Evolutionary conservation across 1,140 invertebrate genomes (phyloP).

Genomic region (Lithobius niger): DNA sequence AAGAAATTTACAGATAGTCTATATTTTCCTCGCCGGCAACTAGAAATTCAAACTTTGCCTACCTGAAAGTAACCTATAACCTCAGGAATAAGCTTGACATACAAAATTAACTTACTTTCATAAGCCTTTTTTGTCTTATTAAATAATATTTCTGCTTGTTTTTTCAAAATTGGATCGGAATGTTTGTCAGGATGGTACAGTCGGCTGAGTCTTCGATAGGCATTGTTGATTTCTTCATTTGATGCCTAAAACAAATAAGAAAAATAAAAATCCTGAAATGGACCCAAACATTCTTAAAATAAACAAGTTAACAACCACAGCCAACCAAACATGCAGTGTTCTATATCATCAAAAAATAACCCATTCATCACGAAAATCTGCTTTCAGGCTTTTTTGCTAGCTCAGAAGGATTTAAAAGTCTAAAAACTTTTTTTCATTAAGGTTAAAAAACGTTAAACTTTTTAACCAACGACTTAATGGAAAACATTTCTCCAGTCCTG

Average conservation of each 20-base stretch:
- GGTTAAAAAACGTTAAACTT: too few relatives aligned
- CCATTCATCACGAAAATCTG: background rate
- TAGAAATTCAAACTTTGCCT: too few relatives aligned
- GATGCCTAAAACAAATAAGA: conserved; percentile 50
- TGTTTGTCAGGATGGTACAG: conserved; percentile 96
- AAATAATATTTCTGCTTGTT: conserved; percentile 79
- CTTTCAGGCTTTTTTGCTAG: background rate
- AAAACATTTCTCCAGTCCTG: too few relatives aligned
- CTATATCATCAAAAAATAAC: background rate
- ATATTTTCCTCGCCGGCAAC: too few relatives aligned
- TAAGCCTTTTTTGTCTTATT: conserved; percentile 84
- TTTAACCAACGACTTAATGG: too few relatives aligned
- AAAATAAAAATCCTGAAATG: background rate
- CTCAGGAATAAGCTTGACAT: too few relatives aligned
- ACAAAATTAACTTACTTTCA: conserved; percentile 55
- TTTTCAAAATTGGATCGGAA: conserved; percentile 56
- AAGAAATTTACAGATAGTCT: too few relatives aligned
- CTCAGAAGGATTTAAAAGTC: background rate
- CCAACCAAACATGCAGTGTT: background rate
- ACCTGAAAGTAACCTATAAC: too few relatives aligned
- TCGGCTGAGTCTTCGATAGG: conserved; percentile 73
- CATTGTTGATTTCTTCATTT: conserved; percentile 75
- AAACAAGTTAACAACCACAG: background rate
- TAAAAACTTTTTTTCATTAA: background rate
- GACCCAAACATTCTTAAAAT: background rate